Percentiles rank a stretch among this genome's conserved stretches.
phyloP scores from a whole-genome alignment of 2,113 vertebrate genomes.

The Nyctereutes procyonoides region DNA sequence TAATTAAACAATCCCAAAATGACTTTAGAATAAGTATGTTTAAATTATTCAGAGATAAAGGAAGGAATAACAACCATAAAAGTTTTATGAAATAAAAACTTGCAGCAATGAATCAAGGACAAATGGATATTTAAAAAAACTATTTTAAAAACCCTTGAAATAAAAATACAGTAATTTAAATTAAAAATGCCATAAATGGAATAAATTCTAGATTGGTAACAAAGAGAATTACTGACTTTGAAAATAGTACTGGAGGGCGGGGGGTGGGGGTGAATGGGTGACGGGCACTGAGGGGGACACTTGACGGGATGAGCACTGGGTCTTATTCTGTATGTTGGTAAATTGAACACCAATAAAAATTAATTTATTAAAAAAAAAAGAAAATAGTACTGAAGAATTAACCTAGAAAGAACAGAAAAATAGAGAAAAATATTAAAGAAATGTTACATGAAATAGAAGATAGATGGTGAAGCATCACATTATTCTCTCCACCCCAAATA shows the following conservation, averaged over 20 bases:
- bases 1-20: background rate
- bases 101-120: background rate
- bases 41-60: conserved; percentile 34
- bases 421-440: background rate
- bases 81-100: background rate
- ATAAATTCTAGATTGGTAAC: background rate
- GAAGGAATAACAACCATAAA: conserved; percentile 21
- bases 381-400: background rate
- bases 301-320: too few relatives aligned
- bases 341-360: too few relatives aligned
- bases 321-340: too few relatives aligned
- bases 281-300: too few relatives aligned
- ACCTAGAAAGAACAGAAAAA: conserved; percentile 6
- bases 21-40: conserved; percentile 5
- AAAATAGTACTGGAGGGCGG: background rate
- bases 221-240: background rate
- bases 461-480: background rate
- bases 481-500: background rate
- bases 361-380: too few relatives aligned
- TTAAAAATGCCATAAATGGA: background rate
- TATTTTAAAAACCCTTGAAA: background rate
- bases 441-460: background rate
- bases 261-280: too few relatives aligned
- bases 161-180: background rate
- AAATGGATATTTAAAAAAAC: background rate